Evolutionary conservation across 2,113 vertebrate genomes (phyloP).

Genomic region (Ammodytes marinus): DNA sequence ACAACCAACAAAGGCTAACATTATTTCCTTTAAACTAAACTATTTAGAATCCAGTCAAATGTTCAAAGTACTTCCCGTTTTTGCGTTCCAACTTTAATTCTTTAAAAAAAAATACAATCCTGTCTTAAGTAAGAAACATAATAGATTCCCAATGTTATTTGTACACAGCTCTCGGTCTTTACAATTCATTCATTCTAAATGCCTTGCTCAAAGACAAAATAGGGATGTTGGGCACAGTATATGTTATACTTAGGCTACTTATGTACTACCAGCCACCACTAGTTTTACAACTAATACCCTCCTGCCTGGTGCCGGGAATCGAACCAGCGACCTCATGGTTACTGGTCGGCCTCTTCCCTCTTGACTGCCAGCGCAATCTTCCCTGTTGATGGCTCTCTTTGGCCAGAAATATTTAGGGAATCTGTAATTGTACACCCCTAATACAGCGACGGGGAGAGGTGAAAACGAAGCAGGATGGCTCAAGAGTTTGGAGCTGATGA

Average conservation of each 20-base stretch:
- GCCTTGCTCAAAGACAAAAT: too few relatives aligned
- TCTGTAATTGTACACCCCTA: constrained; percentile 60
- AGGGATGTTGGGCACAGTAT: too few relatives aligned
- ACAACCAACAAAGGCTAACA: not conserved
- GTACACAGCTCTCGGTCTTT: not conserved
- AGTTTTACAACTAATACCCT: too few relatives aligned
- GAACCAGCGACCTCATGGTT: too few relatives aligned
- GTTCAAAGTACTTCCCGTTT: too few relatives aligned
- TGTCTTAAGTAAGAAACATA: not conserved
- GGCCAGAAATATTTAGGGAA: constrained; percentile 59
- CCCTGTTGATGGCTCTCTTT: constrained; percentile 2
- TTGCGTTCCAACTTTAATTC: not conserved
- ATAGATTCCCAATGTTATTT: not conserved
- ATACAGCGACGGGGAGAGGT: constrained; percentile 32
- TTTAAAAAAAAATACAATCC: not conserved
- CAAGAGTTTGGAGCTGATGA: constrained; percentile 15
- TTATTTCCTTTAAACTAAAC: too few relatives aligned
- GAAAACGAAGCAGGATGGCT: constrained; percentile 25
- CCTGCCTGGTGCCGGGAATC: too few relatives aligned
- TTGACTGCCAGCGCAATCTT: not conserved
- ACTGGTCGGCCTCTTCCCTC: too few relatives aligned
- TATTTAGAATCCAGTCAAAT: too few relatives aligned
- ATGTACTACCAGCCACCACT: too few relatives aligned
- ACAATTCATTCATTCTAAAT: too few relatives aligned
- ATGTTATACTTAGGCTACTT: too few relatives aligned